Conservation (phyloP, 2,888 invertebrate species). For the Hololepta plana region DNA sequence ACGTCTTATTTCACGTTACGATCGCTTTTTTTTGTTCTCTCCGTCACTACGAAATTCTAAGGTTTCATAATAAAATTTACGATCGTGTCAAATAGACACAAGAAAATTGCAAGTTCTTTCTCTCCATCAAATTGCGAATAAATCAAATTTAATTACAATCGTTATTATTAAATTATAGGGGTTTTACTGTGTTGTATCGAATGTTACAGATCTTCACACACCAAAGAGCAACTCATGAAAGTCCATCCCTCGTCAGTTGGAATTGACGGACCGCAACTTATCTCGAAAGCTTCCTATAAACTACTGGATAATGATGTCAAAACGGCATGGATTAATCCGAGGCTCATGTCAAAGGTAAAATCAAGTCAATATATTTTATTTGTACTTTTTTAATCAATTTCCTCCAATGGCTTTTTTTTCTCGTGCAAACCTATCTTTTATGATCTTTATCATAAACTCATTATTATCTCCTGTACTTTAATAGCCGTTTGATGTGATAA, state of each 20-base stretch:
- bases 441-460: too few relatives aligned
- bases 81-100: too few relatives aligned
- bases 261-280: constrained; percentile 24
- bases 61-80: too few relatives aligned
- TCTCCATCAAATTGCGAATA: too few relatives aligned
- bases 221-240: constrained; percentile 18
- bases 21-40: too few relatives aligned
- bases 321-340: constrained; percentile 38
- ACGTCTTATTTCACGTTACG: too few relatives aligned
- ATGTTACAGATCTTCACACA: constrained; percentile 18
- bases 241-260: constrained; percentile 13
- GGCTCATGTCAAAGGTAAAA: constrained; percentile 37
- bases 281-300: constrained; percentile 31
- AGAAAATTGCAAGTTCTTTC: too few relatives aligned
- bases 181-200: constrained; percentile 10
- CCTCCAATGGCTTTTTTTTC: constrained; percentile 1
- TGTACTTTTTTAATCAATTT: constrained; percentile 3
- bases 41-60: too few relatives aligned
- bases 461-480: constrained; percentile 1
- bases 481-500: too few relatives aligned
- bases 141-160: too few relatives aligned
- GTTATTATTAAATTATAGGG: constrained; percentile 7
- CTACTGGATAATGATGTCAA: constrained; percentile 38
- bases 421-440: constrained; percentile 2
- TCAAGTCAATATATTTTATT: constrained; percentile 14